Conservation (phyloP, 1,140 invertebrate genomes). For the Aphaenogaster ashmeadi region DNA sequence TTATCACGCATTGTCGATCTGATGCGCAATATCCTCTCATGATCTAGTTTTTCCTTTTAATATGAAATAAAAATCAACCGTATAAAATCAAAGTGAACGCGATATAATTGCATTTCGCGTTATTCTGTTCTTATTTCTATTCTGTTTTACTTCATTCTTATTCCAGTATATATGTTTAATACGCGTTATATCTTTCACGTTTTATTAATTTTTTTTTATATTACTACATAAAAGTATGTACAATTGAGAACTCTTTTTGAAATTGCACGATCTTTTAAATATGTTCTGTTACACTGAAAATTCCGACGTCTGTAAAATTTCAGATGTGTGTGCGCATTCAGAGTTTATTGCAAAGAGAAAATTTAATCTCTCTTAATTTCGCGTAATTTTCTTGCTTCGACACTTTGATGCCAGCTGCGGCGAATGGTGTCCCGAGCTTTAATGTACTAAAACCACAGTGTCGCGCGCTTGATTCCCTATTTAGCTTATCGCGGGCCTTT, state of each 20-base stretch:
- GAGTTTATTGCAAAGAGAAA: neutral
- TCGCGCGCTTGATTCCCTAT: neutral
- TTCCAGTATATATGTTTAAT: neutral
- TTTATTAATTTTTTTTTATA: slow-evolving; percentile 9
- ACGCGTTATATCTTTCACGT: neutral
- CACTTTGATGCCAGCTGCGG: too few relatives aligned
- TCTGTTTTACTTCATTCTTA: neutral
- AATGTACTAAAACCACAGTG: neutral
- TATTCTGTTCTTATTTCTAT: slow-evolving; percentile 1
- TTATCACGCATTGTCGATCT: neutral
- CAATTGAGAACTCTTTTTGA: neutral
- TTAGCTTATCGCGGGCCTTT: slow-evolving; percentile 12
- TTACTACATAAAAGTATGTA: neutral
- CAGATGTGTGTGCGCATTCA: neutral
- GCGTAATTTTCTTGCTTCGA: neutral
- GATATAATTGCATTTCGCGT: neutral
- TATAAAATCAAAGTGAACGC: neutral
- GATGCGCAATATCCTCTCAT: neutral
- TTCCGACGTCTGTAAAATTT: neutral
- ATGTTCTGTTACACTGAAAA: neutral
- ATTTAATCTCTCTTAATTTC: neutral
- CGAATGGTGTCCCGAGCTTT: neutral
- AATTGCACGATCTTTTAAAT: neutral
- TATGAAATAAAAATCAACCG: neutral
- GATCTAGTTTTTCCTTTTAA: neutral